Evolutionary conservation across 2,113 vertebrate species (phyloP).

Genomic region (Leptocoma aspasia): DNA sequence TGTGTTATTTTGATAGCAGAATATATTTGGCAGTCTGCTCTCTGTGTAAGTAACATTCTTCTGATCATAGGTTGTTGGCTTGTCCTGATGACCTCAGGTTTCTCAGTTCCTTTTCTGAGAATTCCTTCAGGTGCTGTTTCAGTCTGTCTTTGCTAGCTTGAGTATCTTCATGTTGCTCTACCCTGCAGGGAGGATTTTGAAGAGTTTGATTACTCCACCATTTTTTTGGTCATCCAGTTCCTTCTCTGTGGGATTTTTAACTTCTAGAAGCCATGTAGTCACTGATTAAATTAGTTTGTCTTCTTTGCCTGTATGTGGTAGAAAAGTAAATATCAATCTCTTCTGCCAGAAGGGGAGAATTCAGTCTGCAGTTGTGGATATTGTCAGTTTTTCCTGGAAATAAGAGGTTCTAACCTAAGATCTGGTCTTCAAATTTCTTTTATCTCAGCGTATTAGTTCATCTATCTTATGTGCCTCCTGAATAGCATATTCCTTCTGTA

Average conservation of each 20-base stretch:
- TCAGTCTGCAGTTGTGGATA: fast-evolving
- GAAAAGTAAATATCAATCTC: background rate
- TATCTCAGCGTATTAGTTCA: background rate
- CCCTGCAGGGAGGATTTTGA: background rate
- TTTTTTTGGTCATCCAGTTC: background rate
- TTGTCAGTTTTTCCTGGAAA: background rate
- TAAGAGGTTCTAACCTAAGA: background rate
- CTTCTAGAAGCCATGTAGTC: background rate
- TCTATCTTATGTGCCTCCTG: background rate
- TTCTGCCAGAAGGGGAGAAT: background rate
- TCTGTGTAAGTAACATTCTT: background rate
- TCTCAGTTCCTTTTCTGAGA: background rate
- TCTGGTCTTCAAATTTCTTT: background rate
- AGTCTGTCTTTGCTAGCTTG: background rate
- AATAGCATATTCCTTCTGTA: background rate
- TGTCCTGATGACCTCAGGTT: background rate
- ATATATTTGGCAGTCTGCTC: background rate
- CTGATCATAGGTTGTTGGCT: background rate
- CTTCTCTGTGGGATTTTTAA: background rate
- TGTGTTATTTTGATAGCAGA: background rate
- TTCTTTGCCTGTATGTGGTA: background rate
- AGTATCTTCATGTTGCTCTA: background rate
- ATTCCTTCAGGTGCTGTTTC: background rate
- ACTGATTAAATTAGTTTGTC: background rate
- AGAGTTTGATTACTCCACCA: background rate